Conservation (phyloP, 1,140 invertebrate genomes). For the Elysia chlorotica region DNA sequence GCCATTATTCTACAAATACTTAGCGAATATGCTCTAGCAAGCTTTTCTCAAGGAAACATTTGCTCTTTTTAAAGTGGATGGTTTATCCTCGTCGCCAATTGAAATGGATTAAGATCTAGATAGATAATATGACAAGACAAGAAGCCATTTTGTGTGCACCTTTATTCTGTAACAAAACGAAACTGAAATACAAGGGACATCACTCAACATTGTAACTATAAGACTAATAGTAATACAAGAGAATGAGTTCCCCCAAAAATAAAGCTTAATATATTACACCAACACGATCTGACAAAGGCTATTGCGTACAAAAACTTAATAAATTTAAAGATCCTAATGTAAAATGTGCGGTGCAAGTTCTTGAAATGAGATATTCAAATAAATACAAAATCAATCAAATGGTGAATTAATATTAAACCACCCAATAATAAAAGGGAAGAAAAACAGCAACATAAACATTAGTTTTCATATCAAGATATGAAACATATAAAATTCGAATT, state of each 20-base stretch:
- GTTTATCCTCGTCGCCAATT: not conserved
- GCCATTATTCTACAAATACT: not conserved
- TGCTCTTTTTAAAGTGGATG: not conserved
- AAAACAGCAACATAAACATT: no score
- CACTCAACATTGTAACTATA: not conserved
- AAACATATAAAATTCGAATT: no score
- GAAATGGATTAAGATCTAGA: not conserved
- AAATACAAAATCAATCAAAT: no score
- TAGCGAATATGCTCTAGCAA: not conserved
- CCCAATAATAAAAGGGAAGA: no score
- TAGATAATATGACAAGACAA: not conserved
- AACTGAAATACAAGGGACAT: not conserved
- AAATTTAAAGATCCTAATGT: no score
- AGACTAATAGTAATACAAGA: not conserved
- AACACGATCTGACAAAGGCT: no score
- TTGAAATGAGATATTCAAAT: no score
- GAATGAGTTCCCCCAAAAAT: not conserved
- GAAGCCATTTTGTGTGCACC: not conserved
- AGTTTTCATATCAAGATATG: no score
- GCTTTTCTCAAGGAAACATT: not conserved
- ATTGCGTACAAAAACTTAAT: no score
- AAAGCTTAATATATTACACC: not conserved
- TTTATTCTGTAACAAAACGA: not conserved
- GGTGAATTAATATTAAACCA: no score
- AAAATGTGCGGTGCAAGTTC: no score